Percentiles rank a stretch among this genome's conserved stretches.
Evolutionary conservation across 2,797 vertebrate species (phyloP).

Genomic region (Propithecus perrieri): DNA sequence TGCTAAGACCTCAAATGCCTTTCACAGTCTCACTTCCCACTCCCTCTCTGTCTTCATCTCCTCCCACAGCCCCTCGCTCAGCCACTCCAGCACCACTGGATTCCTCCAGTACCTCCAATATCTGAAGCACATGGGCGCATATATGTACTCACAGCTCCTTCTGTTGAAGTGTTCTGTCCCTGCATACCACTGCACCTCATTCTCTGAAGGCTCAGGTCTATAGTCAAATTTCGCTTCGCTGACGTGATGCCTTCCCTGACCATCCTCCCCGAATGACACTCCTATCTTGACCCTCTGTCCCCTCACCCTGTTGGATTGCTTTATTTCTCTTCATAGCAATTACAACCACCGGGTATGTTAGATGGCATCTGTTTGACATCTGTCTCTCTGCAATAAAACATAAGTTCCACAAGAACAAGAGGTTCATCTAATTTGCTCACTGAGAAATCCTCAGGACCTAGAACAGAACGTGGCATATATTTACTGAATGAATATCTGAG

Average conservation of each 20-base stretch:
- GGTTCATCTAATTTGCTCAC: neutral
- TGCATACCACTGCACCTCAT: neutral
- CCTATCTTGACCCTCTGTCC: neutral
- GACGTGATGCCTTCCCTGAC: neutral
- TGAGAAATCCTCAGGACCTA: neutral
- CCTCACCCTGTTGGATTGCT: neutral
- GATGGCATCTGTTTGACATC: neutral
- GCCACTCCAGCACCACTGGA: neutral
- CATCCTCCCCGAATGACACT: neutral
- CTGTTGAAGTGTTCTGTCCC: neutral
- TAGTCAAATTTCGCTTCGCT: neutral
- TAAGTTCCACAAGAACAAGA: neutral
- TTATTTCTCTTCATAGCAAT: neutral
- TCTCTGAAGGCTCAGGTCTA: neutral
- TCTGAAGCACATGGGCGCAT: neutral
- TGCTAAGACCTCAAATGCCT: neutral
- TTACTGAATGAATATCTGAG: neutral
- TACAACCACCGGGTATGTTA: neutral
- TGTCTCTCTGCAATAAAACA: neutral
- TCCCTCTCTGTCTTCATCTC: neutral
- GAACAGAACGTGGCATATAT: neutral
- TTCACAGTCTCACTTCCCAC: neutral
- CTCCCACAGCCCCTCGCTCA: rapidly evolving
- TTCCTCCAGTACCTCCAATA: neutral
- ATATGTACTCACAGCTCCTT: neutral